Conservation (phyloP, 2,797 vertebrate genomes). For the Alosa sapidissima region DNA sequence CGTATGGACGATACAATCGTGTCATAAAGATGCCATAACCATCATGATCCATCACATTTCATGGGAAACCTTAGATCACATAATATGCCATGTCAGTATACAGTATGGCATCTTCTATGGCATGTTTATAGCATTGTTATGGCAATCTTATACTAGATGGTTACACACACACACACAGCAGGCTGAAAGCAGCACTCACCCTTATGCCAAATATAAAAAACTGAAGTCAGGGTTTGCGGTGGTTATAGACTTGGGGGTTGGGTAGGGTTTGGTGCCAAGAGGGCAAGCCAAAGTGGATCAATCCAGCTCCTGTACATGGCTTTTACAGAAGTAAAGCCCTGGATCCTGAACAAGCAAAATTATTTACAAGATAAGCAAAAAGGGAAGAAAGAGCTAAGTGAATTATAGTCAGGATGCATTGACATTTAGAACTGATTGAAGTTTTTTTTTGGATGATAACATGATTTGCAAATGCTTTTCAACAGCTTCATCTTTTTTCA, state of each 20-base stretch:
- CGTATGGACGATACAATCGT: no score
- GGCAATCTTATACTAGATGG: neutral
- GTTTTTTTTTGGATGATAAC: neutral
- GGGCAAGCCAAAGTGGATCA: neutral
- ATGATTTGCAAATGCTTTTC: neutral
- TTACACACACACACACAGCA: neutral
- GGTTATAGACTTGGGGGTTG: neutral
- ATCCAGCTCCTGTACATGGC: neutral
- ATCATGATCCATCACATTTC: neutral
- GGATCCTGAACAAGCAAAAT: constrained; percentile 14
- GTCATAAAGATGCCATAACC: neutral
- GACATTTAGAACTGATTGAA: neutral
- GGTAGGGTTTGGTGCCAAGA: neutral
- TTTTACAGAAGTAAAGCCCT: neutral
- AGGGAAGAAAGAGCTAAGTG: neutral
- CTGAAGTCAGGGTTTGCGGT: neutral
- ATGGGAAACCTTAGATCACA: neutral
- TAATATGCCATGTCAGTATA: neutral
- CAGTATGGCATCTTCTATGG: neutral
- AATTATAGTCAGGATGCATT: neutral
- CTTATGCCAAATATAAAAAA: neutral
- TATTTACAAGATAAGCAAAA: constrained; percentile 6
- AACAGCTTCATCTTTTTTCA: neutral
- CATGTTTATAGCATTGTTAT: neutral
- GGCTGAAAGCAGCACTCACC: no score